A percentile compares a stretch with the other conserved stretches of the same genome.
phyloP scores from a whole-genome alignment of 2,888 invertebrate genomes.

The Smittia aterrima region DNA sequence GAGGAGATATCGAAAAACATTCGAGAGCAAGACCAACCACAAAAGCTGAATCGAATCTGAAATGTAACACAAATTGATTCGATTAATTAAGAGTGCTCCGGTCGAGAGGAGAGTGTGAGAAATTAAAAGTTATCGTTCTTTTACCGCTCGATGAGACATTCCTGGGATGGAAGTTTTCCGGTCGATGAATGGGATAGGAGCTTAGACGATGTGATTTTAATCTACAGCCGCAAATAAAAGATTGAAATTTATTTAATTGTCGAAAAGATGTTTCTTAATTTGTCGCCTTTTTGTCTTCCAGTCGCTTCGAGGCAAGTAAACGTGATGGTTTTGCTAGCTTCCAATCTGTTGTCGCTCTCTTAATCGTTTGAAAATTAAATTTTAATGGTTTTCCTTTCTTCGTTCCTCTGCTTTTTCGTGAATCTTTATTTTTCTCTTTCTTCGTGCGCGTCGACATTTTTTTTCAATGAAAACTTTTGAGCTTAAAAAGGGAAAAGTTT shows the following conservation, averaged over 20 bases:
- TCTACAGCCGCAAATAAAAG: slow-evolving; percentile 12
- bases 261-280: slow-evolving; percentile 31
- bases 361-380: slow-evolving; percentile 38
- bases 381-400: slow-evolving; percentile 39
- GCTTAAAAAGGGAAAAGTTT: neutral
- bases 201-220: neutral
- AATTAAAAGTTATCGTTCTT: slow-evolving; percentile 17
- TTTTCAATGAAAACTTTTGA: neutral
- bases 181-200: neutral
- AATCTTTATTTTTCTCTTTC: neutral
- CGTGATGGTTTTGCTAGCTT: neutral
- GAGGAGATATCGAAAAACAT: too few relatives aligned
- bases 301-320: neutral
- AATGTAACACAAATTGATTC: neutral
- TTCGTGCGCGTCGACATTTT: neutral
- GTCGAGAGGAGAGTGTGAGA: neutral
- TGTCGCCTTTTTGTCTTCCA: slow-evolving; percentile 13
- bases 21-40: too few relatives aligned
- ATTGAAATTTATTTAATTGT: slow-evolving; percentile 16
- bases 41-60: neutral
- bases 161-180: neutral
- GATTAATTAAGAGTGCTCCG: slow-evolving; percentile 1
- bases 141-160: neutral
- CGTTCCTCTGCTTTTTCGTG: slow-evolving; percentile 9
- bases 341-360: slow-evolving; percentile 37